Base-by-base conservation (phyloP, 2,888 invertebrate genomes). In the Acrobasis repandana region DNA sequence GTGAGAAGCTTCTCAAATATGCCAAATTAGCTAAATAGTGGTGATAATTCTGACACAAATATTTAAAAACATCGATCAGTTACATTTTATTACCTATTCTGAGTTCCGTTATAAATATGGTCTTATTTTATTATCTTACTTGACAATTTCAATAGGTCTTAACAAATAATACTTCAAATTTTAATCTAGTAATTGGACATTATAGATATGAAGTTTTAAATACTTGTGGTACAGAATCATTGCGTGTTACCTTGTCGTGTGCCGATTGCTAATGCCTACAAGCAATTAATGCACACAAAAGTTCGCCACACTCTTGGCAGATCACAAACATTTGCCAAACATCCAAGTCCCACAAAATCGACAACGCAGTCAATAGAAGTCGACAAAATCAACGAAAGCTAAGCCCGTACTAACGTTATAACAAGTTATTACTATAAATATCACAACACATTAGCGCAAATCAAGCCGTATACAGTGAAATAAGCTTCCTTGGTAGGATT, bases 371-470 rank as follows among this genome's bases (percentile, higher is more conserved):
- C 64, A 61, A 74, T 77, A 79, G 67, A 82, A 72, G 75, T 79
- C 77, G 69, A 63, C 68, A 83, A 79, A 81, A 77, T 79, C 85
- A 87, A 87, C 86, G 85, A 70, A 85, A 85, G 86, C 87, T 67
- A 85, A 85, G 85, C 83, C 70, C 65, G 72, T 71, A 73, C 67
- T 71, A 69, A 65, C 62, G 64, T 69, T 70, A 70, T 69, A 77
- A 79, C 75, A 77, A 76, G 65, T 72, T 66, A 66, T 60, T 65
- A 64, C 60, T 73, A 74, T 77, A 78, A 81, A 83, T 88, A 88
- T 89, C 88, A 89, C 89, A 89, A 87, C 81, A 87, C 77, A 75
- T 80, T 77, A 83, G 83, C 79, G 79, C 82, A 80, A 85, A 85
- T 71, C 65, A 88, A 88, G 85, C 86, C 84, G 87, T 85, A 84